Evolutionary conservation across 2,888 invertebrate species (phyloP).

Genomic region (Lasius fuliginosus): DNA sequence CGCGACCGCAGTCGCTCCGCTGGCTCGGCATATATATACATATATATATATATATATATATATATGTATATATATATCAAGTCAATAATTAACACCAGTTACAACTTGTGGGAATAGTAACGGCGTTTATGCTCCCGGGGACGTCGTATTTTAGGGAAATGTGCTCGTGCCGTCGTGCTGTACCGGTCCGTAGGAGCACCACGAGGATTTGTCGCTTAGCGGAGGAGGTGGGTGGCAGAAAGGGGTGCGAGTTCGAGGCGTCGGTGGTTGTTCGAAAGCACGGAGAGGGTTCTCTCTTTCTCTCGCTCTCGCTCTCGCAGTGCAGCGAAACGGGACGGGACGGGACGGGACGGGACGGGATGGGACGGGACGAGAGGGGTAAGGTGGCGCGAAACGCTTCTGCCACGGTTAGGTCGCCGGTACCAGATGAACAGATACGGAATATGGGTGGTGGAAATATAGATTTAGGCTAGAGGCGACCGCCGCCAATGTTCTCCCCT

Average conservation of each 20-base stretch:
- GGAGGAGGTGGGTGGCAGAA: conserved; percentile 60
- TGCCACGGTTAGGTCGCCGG: conserved; percentile 74
- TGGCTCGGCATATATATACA: conserved; percentile 1
- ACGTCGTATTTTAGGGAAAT: conserved; percentile 86
- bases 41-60: conserved; percentile 4
- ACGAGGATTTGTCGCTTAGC: conserved; percentile 81
- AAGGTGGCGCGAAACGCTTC: conserved; percentile 73
- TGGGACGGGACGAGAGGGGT: conserved; percentile 49
- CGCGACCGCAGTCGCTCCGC: conserved; percentile 42
- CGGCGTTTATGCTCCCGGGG: conserved; percentile 86
- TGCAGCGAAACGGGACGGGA: neutral
- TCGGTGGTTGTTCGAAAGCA: conserved; percentile 67
- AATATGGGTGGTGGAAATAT: conserved; percentile 82
- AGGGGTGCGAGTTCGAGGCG: conserved; percentile 70
- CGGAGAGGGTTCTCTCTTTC: conserved; percentile 41
- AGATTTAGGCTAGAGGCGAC: conserved; percentile 83
- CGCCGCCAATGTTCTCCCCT: conserved; percentile 66
- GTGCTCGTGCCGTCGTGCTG: conserved; percentile 83
- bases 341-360: conserved; percentile 7
- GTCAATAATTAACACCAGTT: conserved; percentile 86
- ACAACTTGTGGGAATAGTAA: conserved; percentile 86
- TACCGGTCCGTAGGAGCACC: conserved; percentile 72
- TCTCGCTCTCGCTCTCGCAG: neutral
- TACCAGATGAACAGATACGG: conserved; percentile 84
- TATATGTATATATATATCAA: conserved; percentile 78